A percentile compares a stretch with the other conserved stretches of the same genome.
These are phyloP conservation scores for Pongo pygmaeus DNA, from an alignment of 2,113 vertebrate species.

Conservation along the genomic window DNA sequence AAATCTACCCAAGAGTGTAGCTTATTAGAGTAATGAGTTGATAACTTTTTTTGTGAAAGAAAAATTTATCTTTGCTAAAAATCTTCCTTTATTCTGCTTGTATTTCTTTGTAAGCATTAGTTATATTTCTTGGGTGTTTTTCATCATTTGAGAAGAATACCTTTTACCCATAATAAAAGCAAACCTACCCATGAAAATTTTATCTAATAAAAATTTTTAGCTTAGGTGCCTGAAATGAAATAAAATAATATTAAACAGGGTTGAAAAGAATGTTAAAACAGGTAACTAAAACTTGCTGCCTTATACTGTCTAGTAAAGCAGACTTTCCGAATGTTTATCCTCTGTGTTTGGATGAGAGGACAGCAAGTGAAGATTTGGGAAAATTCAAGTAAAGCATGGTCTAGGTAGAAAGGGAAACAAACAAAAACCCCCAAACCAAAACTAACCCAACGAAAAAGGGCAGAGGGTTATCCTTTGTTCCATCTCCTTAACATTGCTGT, in stretches of 20 bases:
- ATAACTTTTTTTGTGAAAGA: not conserved
- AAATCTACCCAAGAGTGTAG: not conserved
- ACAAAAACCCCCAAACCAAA: too few relatives aligned
- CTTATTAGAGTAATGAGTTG: not conserved
- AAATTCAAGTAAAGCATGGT: not conserved
- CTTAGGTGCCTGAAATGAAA: not conserved
- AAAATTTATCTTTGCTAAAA: not conserved
- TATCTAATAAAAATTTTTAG: not conserved
- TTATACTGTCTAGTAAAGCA: not conserved
- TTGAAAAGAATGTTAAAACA: not conserved
- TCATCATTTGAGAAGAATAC: not conserved
- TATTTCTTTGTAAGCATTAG: not conserved
- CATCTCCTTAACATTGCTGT: not conserved
- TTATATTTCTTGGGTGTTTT: not conserved
- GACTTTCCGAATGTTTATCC: not conserved
- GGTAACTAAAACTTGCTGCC: not conserved
- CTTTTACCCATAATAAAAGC: not conserved
- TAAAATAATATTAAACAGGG: not conserved
- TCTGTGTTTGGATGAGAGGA: not conserved
- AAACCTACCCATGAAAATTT: not conserved
- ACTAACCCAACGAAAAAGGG: too few relatives aligned
- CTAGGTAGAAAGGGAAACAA: not conserved
- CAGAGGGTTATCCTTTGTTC: not conserved
- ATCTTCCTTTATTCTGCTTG: not conserved
- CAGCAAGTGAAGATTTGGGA: not conserved